Percentiles rank a stretch among this genome's conserved stretches.
phyloP scores from a whole-genome alignment of 2,888 invertebrate species.

The Eupeodes luniger region DNA sequence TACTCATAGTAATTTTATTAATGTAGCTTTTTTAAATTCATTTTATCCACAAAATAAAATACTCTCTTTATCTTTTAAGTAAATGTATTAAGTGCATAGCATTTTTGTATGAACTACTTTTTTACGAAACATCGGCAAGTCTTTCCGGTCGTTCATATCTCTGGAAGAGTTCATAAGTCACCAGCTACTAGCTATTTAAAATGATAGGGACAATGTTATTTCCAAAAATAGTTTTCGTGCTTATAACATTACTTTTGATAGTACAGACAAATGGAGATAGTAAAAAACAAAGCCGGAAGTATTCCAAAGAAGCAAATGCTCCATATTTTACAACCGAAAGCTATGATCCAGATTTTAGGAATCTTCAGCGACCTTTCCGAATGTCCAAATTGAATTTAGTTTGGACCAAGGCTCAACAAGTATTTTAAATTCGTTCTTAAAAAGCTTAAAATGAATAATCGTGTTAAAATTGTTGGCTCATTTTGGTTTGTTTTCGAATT shows the following conservation, averaged over 20 bases:
- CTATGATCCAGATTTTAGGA: constrained; percentile 87
- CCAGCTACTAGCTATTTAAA: background rate
- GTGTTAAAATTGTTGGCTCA: background rate
- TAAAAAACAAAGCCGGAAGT: constrained; percentile 80
- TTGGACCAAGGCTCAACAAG: constrained; percentile 95
- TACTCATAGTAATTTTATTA: background rate
- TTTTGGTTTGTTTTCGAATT: constrained; percentile 1
- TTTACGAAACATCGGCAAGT: background rate
- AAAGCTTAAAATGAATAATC: background rate
- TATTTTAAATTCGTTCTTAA: constrained; percentile 83
- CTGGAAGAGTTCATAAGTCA: constrained; percentile 13
- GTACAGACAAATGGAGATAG: constrained; percentile 76
- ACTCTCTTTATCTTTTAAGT: background rate
- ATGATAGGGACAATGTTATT: constrained; percentile 47
- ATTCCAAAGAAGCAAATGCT: constrained; percentile 81
- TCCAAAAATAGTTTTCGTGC: constrained; percentile 44
- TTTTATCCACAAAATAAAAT: background rate
- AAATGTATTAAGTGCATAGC: background rate
- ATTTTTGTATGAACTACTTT: background rate
- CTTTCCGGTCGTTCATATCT: background rate
- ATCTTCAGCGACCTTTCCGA: constrained; percentile 92
- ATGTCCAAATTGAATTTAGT: constrained; percentile 95
- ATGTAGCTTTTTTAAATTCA: background rate
- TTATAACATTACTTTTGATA: constrained; percentile 43
- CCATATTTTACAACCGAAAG: constrained; percentile 80